phyloP scores from a whole-genome alignment of 2,888 invertebrate genomes.

The Zonitis immaculata region DNA sequence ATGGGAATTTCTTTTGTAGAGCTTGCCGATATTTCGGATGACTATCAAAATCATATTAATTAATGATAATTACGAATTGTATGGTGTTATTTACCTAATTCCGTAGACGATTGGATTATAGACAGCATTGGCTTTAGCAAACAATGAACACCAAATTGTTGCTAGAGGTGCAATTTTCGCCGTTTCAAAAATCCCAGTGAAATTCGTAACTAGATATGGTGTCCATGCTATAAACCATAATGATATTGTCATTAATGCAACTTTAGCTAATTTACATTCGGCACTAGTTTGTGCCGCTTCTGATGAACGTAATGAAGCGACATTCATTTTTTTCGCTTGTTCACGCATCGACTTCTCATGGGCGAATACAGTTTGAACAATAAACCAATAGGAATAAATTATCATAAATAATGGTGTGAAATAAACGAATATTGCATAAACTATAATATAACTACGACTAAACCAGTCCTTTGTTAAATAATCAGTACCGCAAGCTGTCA shows the following conservation, averaged over 20 bases:
- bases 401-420: conserved; percentile 72
- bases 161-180: conserved; percentile 70
- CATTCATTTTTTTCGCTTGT: conserved; percentile 93
- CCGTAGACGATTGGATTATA: conserved; percentile 91
- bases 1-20: conserved; percentile 72
- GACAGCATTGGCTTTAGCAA: conserved; percentile 87
- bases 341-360: conserved; percentile 85
- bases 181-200: conserved; percentile 71
- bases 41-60: no score
- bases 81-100: conserved; percentile 60
- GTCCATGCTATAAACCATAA: conserved; percentile 94
- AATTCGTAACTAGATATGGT: conserved; percentile 80
- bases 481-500: conserved; percentile 90
- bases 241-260: conserved; percentile 84
- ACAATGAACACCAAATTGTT: conserved; percentile 85
- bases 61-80: background rate
- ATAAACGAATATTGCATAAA: conserved; percentile 74
- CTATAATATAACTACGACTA: conserved; percentile 73
- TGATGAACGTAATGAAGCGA: conserved; percentile 76
- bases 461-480: conserved; percentile 72
- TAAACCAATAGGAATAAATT: conserved; percentile 84
- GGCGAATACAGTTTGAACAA: conserved; percentile 77
- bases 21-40: conserved; percentile 49
- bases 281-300: conserved; percentile 75
- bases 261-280: conserved; percentile 83